Evolutionary conservation across 2,113 vertebrate species (phyloP), one percentile per base, ranked within the genome.

Genomic region (Ahaetulla prasina): DNA sequence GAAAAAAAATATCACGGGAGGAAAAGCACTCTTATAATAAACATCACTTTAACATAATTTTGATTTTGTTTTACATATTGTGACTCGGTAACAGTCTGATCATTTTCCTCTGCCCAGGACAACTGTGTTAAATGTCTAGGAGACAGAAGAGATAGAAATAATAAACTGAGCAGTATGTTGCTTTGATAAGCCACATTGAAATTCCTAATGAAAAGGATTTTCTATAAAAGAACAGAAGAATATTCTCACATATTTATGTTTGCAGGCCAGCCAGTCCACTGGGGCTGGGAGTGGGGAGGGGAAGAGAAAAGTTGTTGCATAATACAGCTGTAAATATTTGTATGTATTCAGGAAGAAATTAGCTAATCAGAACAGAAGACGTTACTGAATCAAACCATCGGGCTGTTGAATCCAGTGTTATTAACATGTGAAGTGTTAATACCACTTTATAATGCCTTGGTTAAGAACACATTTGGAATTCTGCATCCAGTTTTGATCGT

Each of bases 141-240:
- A 84, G 57, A 92, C 35, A 80, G 74, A 43, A 4, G 18, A 20
- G 8, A 54, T 16, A 9, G 55, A 63, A 60, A 92, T 50, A n/a
- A 85, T 85, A 89, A 89, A 60, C 45, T n/a, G 89, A 49, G n/a
- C 30, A 49, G 39, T 84, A 84, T 55, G 88, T 49, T 53, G 52
- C 35, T 45, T 84, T 88, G 23, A 23, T 84, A 49, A 39, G 63
- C 12, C 43, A 35, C 57, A 49, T 89, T 94, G 0, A 90, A 43
- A 55, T 86, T 94, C 93, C 93, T 93, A 22, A 47, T 14, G 45
- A 90, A 90, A 63, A 92, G 63, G 45, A 63, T 27, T 86, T 16
- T 91, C 16, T 68, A 80, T 25, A 60, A 57, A 68, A 63, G 54
- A 55, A 89, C 35, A 80, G 87, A 80, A 10, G 39, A 85, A 55